Evolutionary conservation across 2,797 vertebrate species (phyloP), one percentile per base, ranked within the genome.

Genomic region (Protosalanx chinensis): DNA sequence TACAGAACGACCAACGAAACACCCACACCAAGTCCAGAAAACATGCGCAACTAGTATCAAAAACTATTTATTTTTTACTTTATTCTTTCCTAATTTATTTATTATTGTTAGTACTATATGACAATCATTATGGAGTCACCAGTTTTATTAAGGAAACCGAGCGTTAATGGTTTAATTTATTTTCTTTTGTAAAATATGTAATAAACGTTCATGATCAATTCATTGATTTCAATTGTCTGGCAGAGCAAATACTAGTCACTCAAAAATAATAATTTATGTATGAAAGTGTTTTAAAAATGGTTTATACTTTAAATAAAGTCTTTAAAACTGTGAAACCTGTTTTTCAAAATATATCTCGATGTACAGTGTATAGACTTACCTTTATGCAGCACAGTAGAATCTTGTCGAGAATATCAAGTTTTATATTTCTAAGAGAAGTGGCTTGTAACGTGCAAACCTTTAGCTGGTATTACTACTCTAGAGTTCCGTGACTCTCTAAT

Each of bases 261-360:
- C 94, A 95, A 91, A 97, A 91, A 93, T 82, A 92, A 94, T 96
- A 96, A 97, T 98, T 98, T 98, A 98, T 98, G 97, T 97, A 98
- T 97, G 94, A 97, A 97, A 97, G 96, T 97, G 96, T 97, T 98
- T 98, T 86, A 89, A 97, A 97, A 95, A 94, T 94, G 94, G 96
- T 99, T 99, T 99, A 98, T 99, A 98, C 96, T 97, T 98, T 97
- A 93, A 94, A 98, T 99, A 98, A 99, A 99, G 96, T 99, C 95
- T 97, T 97, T 98, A 98, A 98, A 99, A 99, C 95, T 97, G 97
- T 98, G 97, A 96, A 97, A 93, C 90, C 93, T 95, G 94, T 93
- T 96, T 92, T 94, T 93, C 90, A 82, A 91, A 89, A 87, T 93
- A 92, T 92, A 93, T 93, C 91, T 93, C 87, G 85, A 93, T 94